Conservation (phyloP, 2,113 vertebrate species). For the Cygnus atratus region DNA sequence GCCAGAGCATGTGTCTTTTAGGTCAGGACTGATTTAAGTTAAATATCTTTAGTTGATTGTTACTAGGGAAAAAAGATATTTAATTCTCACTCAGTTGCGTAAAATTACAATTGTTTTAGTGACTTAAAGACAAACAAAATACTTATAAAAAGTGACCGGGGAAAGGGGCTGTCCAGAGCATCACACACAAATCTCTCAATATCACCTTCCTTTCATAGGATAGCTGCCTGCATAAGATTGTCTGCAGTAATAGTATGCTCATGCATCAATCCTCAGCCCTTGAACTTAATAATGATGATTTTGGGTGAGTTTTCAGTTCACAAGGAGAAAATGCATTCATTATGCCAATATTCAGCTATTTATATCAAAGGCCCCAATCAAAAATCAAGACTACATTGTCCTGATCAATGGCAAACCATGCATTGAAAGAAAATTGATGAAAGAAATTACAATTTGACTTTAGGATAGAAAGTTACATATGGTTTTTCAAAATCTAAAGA, state of each 20-base stretch:
- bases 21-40: not conserved
- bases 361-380: not conserved
- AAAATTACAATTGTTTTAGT: not conserved
- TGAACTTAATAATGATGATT: not conserved
- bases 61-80: not conserved
- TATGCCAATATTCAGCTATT: not conserved
- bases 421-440: not conserved
- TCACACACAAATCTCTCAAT: not conserved
- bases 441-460: not conserved
- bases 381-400: conserved; percentile 41
- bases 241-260: not conserved
- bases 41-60: not conserved
- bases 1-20: not conserved
- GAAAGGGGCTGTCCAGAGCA: not conserved
- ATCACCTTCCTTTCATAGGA: not conserved
- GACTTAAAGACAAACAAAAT: not conserved
- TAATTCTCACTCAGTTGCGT: not conserved
- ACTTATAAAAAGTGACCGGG: not conserved
- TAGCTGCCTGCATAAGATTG: not conserved
- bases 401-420: not conserved
- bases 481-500: not conserved
- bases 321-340: not conserved
- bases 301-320: not conserved
- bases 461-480: not conserved
- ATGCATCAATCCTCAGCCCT: not conserved